Percentiles rank a stretch among this genome's conserved stretches.
phyloP scores from a whole-genome alignment of 2,888 invertebrate species.

The Lepetodrilus schrolli region DNA sequence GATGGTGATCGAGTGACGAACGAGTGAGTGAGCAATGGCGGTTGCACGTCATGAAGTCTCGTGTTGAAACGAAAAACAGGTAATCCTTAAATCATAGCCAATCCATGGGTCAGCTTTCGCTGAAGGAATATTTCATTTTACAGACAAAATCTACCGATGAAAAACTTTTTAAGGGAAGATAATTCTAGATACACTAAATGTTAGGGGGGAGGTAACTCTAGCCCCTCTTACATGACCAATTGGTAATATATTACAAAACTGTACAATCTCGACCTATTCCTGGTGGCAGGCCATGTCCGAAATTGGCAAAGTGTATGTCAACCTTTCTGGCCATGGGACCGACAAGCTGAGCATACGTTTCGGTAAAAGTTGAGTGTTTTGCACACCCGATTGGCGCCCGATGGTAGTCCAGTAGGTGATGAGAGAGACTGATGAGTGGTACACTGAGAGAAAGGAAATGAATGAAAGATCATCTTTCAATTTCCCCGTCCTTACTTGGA shows the following conservation, averaged over 20 bases:
- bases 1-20: conserved; percentile 10
- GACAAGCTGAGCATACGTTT: neutral
- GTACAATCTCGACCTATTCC: conserved; percentile 21
- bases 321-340: neutral
- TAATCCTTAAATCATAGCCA: conserved; percentile 17
- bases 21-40: conserved; percentile 9
- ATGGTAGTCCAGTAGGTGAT: conserved; percentile 23
- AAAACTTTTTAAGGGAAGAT: conserved; percentile 22
- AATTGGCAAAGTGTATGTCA: conserved; percentile 9
- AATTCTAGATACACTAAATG: conserved; percentile 23
- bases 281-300: conserved; percentile 20
- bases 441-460: conserved; percentile 21
- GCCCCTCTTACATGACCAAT: conserved; percentile 25
- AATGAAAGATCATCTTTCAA: conserved; percentile 20
- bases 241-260: conserved; percentile 26
- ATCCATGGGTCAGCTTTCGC: neutral
- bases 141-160: conserved; percentile 22
- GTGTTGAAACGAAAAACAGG: neutral
- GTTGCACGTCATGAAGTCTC: neutral
- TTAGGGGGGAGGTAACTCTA: conserved; percentile 21
- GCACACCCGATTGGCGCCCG: too few species aligned
- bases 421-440: conserved; percentile 17
- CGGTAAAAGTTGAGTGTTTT: neutral
- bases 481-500: conserved; percentile 55
- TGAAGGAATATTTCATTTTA: neutral